Evolutionary conservation across 2,113 vertebrate genomes (phyloP), one percentile per base, ranked within the genome.

Genomic region (Prunella himalayana): DNA sequence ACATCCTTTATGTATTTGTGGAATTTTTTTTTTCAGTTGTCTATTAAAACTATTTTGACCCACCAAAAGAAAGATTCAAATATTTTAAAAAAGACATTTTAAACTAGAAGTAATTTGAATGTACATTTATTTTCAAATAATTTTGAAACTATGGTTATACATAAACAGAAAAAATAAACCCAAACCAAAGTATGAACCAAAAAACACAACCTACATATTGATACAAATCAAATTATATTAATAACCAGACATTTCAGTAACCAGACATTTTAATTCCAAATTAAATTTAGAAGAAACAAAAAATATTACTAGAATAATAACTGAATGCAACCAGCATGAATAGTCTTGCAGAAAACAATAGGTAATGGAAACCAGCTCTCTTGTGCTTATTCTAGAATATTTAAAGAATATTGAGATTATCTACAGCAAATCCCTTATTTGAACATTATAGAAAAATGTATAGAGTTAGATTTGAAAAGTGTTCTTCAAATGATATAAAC

Each of bases 401-500:
- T 27, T 51, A 37, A 51, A 51, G 9, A 51, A 60, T 51, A 44
- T 83, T 56, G 66, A 69, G 70, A 80, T 75, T 63, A 96, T 76
- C 50, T 94, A 65, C 59, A 79, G n/a, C 16, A 95, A 94, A 63
- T 6, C 37, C 16, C 35, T 64, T 82, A 33, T 53, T 61, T 86
- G 73, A 94, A 81, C 64, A 76, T 84, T 69, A 80, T n/a, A 86
- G 53, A n/a, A 45, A 96, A 91, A 77, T 49, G 35, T 11, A 57
- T 14, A 73, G 50, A 72, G 41, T 11, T 6, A 95, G 78, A 76
- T 86, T 24, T 69, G 77, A 92, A 95, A 94, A 60, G 6, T 45
- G 28, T 93, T 81, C 47, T 94, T 92, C 70, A 97, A 91, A 63
- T 86, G 10, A 56, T 80, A 86, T 80, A 87, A 96, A 94, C 35